Evolutionary conservation across 2,113 vertebrate genomes (phyloP).

Genomic region (Typhlomys cinereus): DNA sequence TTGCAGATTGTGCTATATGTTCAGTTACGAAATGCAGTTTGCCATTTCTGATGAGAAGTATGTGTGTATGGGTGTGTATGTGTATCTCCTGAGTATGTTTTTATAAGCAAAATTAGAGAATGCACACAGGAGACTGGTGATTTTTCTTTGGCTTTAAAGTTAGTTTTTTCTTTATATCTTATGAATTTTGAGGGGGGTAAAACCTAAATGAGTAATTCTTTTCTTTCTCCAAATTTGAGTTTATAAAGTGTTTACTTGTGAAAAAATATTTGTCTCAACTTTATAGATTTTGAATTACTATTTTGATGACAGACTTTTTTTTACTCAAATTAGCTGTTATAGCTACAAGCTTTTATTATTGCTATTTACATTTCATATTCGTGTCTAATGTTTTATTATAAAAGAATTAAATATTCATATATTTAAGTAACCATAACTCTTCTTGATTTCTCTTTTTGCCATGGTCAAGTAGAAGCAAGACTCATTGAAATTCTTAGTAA

Average conservation of each 20-base stretch:
- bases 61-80: not conserved
- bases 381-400: not conserved
- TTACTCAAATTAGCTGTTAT: not conserved
- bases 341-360: conserved; percentile 42
- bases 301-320: conserved; percentile 19
- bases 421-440: not conserved
- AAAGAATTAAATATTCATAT: not conserved
- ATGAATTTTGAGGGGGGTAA: not conserved
- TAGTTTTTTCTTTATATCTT: not conserved
- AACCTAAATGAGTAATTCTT: not conserved
- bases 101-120: not conserved
- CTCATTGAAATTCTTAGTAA: conserved; percentile 50
- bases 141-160: not conserved
- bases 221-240: not conserved
- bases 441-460: conserved; percentile 13
- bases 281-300: conserved; percentile 26
- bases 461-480: not conserved
- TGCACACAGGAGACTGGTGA: not conserved
- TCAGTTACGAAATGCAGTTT: conserved; percentile 5
- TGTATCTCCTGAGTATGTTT: not conserved
- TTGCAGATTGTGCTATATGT: not conserved
- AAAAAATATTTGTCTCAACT: not conserved
- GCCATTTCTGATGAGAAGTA: not conserved
- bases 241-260: not conserved
- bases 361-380: conserved; percentile 14